phyloP scores from a whole-genome alignment of 2,888 invertebrate genomes.

The Orthonevra nobilis region DNA sequence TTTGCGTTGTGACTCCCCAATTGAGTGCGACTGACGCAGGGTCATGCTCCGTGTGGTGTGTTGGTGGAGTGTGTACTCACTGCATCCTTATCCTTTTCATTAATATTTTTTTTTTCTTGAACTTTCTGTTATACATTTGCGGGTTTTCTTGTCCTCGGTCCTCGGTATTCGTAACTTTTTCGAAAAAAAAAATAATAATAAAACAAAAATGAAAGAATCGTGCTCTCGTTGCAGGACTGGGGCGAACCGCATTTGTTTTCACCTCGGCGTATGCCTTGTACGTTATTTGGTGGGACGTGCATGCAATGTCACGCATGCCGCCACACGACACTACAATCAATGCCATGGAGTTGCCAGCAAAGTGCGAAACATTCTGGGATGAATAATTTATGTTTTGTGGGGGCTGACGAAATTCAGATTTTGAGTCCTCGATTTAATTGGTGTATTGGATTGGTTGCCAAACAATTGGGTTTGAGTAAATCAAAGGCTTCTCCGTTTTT shows the following conservation, averaged over 20 bases:
- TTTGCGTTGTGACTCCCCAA: constrained; percentile 11
- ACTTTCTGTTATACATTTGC: constrained; percentile 47
- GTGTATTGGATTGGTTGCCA: too few species aligned
- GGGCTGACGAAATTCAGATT: too few species aligned
- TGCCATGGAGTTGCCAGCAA: constrained; percentile 49
- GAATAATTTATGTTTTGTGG: constrained; percentile 18
- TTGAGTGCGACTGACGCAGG: constrained; percentile 59
- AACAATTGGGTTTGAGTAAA: too few species aligned
- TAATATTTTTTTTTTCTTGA: background rate
- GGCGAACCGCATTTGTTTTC: too few species aligned
- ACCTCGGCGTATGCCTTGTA: constrained; percentile 44
- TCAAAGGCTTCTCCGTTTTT: too few species aligned
- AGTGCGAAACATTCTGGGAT: constrained; percentile 5
- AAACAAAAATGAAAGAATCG: too few species aligned
- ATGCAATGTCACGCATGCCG: constrained; percentile 71
- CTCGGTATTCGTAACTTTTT: background rate
- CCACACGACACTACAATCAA: constrained; percentile 48
- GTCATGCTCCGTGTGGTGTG: constrained; percentile 66
- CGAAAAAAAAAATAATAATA: too few species aligned
- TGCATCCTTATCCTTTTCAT: constrained; percentile 50
- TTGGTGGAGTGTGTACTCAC: constrained; percentile 58
- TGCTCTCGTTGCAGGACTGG: too few species aligned
- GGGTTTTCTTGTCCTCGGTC: constrained; percentile 24
- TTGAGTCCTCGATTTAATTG: too few species aligned
- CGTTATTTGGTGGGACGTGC: constrained; percentile 56